Base-by-base conservation (phyloP, 1,140 invertebrate species). In the Leptinotarsa defecta region DNA sequence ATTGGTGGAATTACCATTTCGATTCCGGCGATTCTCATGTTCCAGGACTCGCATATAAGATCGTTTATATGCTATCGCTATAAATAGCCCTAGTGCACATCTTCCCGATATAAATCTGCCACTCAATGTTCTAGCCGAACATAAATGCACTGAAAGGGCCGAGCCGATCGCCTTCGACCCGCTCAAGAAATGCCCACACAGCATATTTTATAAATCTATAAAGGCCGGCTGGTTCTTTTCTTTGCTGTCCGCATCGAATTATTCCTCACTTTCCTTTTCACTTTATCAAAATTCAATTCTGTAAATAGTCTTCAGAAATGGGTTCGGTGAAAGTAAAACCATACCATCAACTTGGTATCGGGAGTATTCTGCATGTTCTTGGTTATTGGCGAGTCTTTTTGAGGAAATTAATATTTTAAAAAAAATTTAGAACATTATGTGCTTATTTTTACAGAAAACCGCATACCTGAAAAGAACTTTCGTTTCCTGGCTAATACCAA, bases 201-300 rank as follows among this genome's bases (percentile, higher is more conserved):
- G 71, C 71, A 73, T 73, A 73, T 73, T 73, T 73, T 73, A 73
- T 34, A 73, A 73, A 73, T 73, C 71, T 73, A 73, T 73, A 73
- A 73, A 73, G 63, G 71, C 71, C 43, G 71, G 34, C 24, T 22
- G 61, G 24, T 34, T 22, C 34, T 65, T 65, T 65, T 65, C 71
- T 73, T 64, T 67, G 61, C 71, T 34, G 61, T 73, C 71, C 71
- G 63, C 61, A 65, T 48, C 48, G 22, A 34, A 64, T 62, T 62
- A 20, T 65, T 64, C 63, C 52, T 73, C 63, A 48, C 61, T 65
- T 73, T 73, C 63, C 63, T 65, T 73, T 73, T 73, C 71, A 73
- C 69, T 71, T 20, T 48, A 22, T 43, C 67, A 20, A 71, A 71
- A 71, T 71, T 64, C 49, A 57, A 75, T 75, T 75, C 63, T 65